Base-by-base conservation (phyloP, 2,888 invertebrate genomes). In the Calameuta idolon region DNA sequence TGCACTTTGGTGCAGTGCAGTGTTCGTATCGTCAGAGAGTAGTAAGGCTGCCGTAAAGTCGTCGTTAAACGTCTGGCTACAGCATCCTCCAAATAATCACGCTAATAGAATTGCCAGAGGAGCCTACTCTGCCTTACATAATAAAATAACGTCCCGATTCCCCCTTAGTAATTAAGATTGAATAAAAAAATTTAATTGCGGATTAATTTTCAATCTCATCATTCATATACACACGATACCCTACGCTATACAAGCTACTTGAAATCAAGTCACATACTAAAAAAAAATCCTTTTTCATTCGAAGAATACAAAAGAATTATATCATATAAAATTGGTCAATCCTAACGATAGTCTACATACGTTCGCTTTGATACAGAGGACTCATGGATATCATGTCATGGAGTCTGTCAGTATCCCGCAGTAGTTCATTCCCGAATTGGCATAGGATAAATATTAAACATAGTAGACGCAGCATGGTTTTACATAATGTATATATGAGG, bases 1-100 rank as follows among this genome's bases (percentile, higher is more conserved):
- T 87, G 85, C 87, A 88, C 86, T 89, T 88, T 89, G 86, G 87
- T 87, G 89, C 89, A 88, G 80, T 86, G 86, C 86, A 82, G 83
- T 86, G 76, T 76, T 79, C 77, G 78, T 77, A 76, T 75, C 78
- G 77, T 76, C 77, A 71, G 78, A 75, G n/a, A 3, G 23, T 23
- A 23, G 23, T 23, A 23, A 55, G 78, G 80, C 79, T 80, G 80
- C 78, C 79, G 76, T 83, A 85, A 85, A 85, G 78, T 80, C 73
- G 80, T 84, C 77, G 80, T 80, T 80, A 81, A 83, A 80, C 81
- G 83, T 80, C 77, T 77, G 79, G 76, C 79, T 73, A 55, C 75
- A 35, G 40, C 40, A 35, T 31, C 35, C n/a, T 74, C 35, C 9
- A 37, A 40, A 74, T 31, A n/a, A 74, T 40, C 30, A 37, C 4